Conservation (phyloP, 2,113 vertebrate species). For the Notothenia coriiceps region DNA sequence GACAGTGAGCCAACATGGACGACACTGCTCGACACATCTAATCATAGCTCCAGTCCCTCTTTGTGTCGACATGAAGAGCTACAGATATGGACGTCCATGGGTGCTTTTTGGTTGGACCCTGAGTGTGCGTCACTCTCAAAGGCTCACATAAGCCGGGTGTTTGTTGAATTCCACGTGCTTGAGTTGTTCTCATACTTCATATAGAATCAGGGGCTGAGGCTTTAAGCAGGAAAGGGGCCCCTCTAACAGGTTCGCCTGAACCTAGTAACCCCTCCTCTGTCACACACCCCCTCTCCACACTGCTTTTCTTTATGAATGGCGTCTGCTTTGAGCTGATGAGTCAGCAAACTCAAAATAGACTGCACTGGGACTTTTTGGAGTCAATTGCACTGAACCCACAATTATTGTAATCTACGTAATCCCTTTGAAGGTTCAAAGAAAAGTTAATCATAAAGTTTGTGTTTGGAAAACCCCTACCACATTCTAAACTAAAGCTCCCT, state of each 20-base stretch:
- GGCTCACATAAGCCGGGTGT: conserved; percentile 29
- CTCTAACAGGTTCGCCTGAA: conserved; percentile 36
- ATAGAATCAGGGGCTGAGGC: conserved; percentile 15
- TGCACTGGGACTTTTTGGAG: background rate
- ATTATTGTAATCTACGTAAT: background rate
- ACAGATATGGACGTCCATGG: background rate
- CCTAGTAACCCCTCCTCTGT: conserved; percentile 39
- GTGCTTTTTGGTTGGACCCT: conserved; percentile 12
- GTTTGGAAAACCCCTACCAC: background rate
- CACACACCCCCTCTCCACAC: background rate
- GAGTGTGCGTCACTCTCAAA: conserved; percentile 22
- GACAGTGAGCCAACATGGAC: background rate
- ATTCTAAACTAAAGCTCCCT: background rate
- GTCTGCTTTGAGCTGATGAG: background rate
- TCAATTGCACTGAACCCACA: too few species aligned
- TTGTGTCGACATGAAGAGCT: background rate
- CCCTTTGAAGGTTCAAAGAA: background rate
- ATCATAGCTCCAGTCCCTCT: background rate
- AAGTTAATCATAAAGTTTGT: background rate
- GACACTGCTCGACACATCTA: background rate
- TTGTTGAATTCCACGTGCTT: conserved; percentile 19
- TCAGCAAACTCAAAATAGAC: background rate
- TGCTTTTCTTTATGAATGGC: conserved; percentile 15
- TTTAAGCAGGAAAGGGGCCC: conserved; percentile 25
- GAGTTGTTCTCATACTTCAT: conserved; percentile 27